A percentile compares a stretch with the other conserved stretches of the same genome.
Conservation (phyloP, 2,888 invertebrate species). For the Lysandra coridon region DNA sequence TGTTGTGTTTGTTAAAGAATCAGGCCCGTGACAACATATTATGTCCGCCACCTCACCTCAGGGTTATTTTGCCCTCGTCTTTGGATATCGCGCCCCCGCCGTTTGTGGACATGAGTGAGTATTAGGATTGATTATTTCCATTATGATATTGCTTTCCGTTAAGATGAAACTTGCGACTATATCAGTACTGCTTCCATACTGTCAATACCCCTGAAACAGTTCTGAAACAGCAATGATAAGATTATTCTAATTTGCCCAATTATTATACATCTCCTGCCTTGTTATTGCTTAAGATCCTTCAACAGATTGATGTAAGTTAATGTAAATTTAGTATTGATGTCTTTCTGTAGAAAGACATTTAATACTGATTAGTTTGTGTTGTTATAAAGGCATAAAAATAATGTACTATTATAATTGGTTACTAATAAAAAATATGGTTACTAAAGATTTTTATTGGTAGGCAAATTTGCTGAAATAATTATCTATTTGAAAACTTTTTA, state of each 20-base stretch:
- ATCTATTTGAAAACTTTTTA: neutral
- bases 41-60: conserved; percentile 60
- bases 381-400: neutral
- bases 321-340: neutral
- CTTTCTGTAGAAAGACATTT: neutral
- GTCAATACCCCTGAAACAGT: neutral
- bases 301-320: too few relatives aligned
- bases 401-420: neutral
- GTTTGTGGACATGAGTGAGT: conserved; percentile 67
- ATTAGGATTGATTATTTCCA: neutral
- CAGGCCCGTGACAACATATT: conserved; percentile 62
- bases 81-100: conserved; percentile 62
- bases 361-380: neutral
- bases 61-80: conserved; percentile 65
- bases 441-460: neutral
- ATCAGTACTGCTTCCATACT: neutral
- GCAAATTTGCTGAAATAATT: neutral
- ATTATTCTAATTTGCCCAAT: neutral
- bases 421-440: neutral
- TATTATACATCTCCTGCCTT: neutral
- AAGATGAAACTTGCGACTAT: neutral
- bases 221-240: neutral
- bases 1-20: conserved; percentile 58
- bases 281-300: too few relatives aligned
- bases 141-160: neutral